These are phyloP conservation scores for Thymelicus acteon DNA, from an alignment of 2,888 invertebrate genomes.

Conservation along the genomic window DNA sequence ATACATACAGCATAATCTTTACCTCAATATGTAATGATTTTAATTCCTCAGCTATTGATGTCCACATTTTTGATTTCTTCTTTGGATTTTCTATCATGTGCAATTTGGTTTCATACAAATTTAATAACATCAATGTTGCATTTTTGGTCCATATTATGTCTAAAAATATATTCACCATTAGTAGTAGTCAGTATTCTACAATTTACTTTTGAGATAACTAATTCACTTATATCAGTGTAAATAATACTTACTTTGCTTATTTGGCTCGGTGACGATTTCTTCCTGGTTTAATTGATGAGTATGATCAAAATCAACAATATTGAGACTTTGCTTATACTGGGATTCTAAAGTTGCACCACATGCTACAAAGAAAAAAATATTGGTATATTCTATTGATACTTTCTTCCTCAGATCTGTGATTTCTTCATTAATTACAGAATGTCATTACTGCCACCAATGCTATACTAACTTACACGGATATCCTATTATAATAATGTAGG, in stretches of 20 bases:
- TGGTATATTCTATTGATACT: too few relatives aligned
- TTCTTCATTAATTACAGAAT: neutral
- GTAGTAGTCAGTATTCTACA: too few relatives aligned
- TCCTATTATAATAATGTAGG: too few relatives aligned
- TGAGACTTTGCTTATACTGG: conserved; percentile 58
- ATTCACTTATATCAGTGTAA: neutral
- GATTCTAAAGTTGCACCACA: conserved; percentile 48
- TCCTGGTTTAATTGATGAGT: conserved; percentile 54
- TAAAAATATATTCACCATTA: conserved; percentile 45
- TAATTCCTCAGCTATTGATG: conserved; percentile 66
- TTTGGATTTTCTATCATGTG: conserved; percentile 70
- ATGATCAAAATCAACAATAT: conserved; percentile 54
- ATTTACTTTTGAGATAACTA: neutral
- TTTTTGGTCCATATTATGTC: conserved; percentile 70
- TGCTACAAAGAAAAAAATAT: conserved; percentile 37
- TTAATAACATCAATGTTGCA: conserved; percentile 63
- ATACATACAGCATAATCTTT: conserved; percentile 24
- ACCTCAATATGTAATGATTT: conserved; percentile 65
- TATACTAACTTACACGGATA: too few relatives aligned
- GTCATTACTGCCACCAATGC: too few relatives aligned
- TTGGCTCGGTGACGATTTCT: conserved; percentile 57
- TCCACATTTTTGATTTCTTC: conserved; percentile 73
- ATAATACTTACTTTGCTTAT: conserved; percentile 64
- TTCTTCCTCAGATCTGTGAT: too few relatives aligned
- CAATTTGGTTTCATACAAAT: conserved; percentile 68